These are phyloP conservation scores for Eubucco bourcierii DNA, from an alignment of 2,113 vertebrate genomes.

Conservation along the genomic window DNA sequence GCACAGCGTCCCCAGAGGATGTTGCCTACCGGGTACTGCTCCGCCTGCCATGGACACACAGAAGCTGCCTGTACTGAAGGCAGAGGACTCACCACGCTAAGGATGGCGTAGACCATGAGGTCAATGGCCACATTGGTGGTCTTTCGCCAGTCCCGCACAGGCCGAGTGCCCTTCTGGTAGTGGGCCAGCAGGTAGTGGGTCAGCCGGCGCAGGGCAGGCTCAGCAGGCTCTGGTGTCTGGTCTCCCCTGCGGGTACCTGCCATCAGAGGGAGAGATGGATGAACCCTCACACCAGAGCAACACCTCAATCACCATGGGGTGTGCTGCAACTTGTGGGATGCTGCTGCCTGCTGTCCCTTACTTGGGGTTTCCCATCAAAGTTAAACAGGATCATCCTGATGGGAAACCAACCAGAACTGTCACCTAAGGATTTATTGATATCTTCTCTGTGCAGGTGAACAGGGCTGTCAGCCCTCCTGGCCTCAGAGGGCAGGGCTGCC, in stretches of 20 bases:
- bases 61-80: not conserved
- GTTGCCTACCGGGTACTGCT: accelerated
- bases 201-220: constrained; percentile 82
- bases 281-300: accelerated
- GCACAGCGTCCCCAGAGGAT: accelerated
- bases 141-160: constrained; percentile 89
- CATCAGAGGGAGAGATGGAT: not conserved
- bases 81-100: constrained; percentile 86
- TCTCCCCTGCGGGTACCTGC: not conserved
- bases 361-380: not conserved
- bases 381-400: not conserved
- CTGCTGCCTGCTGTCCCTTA: not conserved
- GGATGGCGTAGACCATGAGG: constrained; percentile 95
- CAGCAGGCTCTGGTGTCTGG: constrained; percentile 28
- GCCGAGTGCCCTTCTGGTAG: constrained; percentile 90
- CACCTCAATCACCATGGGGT: accelerated
- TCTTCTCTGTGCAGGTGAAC: not conserved
- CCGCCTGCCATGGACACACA: accelerated
- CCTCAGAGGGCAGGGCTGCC: not conserved
- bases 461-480: not conserved
- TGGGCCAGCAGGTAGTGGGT: constrained; percentile 78
- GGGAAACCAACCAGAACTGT: not conserved
- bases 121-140: constrained; percentile 89
- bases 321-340: accelerated
- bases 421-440: accelerated